Evolutionary conservation across 2,797 vertebrate genomes (phyloP).

Genomic region (Paguma larvata): DNA sequence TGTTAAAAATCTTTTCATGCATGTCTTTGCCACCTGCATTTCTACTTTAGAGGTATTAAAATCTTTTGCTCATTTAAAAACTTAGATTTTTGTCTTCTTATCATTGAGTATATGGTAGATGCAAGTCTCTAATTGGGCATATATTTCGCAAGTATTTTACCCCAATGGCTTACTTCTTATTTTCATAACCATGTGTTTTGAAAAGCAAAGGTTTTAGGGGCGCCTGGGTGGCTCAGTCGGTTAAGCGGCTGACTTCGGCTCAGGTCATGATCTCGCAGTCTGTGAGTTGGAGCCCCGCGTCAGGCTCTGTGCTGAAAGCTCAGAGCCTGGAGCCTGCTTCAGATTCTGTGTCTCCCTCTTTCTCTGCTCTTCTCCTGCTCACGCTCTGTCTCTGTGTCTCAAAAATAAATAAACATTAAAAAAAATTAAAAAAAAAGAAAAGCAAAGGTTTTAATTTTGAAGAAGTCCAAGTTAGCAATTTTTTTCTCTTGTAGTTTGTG

Average conservation of each 20-base stretch:
- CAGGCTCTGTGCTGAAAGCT: too few relatives aligned
- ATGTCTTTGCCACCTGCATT: not conserved
- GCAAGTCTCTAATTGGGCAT: not conserved
- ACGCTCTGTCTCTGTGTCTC: too few relatives aligned
- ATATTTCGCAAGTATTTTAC: not conserved
- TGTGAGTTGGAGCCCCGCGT: too few relatives aligned
- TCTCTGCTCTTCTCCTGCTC: too few relatives aligned
- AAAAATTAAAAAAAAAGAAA: too few relatives aligned
- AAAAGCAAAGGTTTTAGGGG: slow-evolving; percentile 44
- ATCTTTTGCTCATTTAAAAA: not conserved
- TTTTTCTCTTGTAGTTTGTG: not conserved
- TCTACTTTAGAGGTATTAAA: not conserved
- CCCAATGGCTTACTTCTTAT: slow-evolving; percentile 19
- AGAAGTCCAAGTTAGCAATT: not conserved
- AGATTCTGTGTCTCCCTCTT: too few relatives aligned
- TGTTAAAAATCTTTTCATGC: not conserved
- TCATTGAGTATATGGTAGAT: not conserved
- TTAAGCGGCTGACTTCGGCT: too few relatives aligned
- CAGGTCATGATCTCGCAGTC: too few relatives aligned
- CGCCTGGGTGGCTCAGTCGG: too few relatives aligned
- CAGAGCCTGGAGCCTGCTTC: too few relatives aligned
- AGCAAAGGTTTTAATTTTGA: slow-evolving; percentile 46
- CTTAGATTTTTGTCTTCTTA: not conserved
- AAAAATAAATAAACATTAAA: too few relatives aligned
- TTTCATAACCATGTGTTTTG: slow-evolving; percentile 11